Evolutionary conservation across 2,888 invertebrate species (phyloP).

Genomic region (Temnothorax unifasciatus): DNA sequence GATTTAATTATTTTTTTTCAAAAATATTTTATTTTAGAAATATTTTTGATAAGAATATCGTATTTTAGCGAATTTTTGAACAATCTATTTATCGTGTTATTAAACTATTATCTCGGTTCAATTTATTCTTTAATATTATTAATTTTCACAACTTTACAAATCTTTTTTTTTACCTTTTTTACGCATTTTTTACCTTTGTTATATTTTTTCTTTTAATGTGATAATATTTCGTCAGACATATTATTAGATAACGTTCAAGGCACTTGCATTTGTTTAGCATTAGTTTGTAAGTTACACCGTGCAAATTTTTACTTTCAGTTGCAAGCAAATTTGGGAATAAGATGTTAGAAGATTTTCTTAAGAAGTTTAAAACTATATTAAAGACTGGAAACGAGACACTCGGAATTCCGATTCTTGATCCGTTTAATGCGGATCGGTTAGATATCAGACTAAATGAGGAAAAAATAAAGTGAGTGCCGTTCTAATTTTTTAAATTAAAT

Average conservation of each 20-base stretch:
- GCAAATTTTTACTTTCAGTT: neutral
- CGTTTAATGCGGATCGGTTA: conserved; percentile 48
- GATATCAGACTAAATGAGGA: conserved; percentile 46
- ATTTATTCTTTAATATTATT: neutral
- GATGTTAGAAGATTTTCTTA: conserved; percentile 61
- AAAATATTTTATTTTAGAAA: neutral
- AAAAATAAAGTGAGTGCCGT: conserved; percentile 51
- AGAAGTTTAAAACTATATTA: conserved; percentile 63
- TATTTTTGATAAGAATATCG: neutral
- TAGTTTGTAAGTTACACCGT: neutral
- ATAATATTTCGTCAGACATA: neutral
- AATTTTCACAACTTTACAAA: neutral
- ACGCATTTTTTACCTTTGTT: neutral
- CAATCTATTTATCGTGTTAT: neutral
- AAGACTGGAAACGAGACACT: conserved; percentile 67
- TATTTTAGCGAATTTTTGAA: neutral
- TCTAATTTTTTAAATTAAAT: neutral
- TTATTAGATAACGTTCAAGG: no score
- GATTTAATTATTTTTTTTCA: neutral
- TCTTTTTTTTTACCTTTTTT: neutral
- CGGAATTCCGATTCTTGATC: conserved; percentile 79
- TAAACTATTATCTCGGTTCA: neutral
- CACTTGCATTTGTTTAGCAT: neutral
- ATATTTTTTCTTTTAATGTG: neutral
- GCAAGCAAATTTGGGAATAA: neutral